Evolutionary conservation across 2,113 vertebrate genomes (phyloP).

Genomic region (Hypocryptadius cinnamomeus): DNA sequence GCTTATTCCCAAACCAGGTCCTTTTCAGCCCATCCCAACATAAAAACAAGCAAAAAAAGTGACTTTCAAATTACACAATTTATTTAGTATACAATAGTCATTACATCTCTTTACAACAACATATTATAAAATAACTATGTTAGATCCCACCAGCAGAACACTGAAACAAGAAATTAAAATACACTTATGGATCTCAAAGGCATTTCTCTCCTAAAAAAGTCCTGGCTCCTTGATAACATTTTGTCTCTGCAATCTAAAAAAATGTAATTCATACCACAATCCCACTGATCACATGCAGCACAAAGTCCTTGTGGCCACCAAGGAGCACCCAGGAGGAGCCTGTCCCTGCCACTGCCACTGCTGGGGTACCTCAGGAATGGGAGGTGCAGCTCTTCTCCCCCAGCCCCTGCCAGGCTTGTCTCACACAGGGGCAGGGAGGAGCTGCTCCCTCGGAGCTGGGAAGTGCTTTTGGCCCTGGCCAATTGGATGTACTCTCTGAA

Average conservation of each 20-base stretch:
- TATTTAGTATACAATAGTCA: constrained; percentile 65
- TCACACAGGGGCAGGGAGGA: background rate
- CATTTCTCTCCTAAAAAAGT: background rate
- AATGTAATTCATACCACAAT: background rate
- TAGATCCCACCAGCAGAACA: constrained; percentile 25
- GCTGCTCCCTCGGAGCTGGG: background rate
- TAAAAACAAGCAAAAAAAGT: background rate
- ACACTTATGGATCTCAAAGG: background rate
- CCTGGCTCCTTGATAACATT: background rate
- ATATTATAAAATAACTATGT: constrained; percentile 56
- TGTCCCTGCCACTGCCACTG: background rate
- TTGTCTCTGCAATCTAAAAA: background rate
- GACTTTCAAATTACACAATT: constrained; percentile 48
- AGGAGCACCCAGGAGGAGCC: background rate
- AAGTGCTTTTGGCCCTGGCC: background rate
- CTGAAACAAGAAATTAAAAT: constrained; percentile 25
- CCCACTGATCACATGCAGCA: background rate
- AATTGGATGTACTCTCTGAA: background rate
- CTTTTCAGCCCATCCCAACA: background rate
- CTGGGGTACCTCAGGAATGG: background rate
- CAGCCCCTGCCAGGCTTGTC: too few relatives aligned
- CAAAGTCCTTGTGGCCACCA: background rate
- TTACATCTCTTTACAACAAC: constrained; percentile 38
- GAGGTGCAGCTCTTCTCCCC: background rate
- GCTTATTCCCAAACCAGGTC: background rate